Conservation (phyloP, 2,888 invertebrate genomes). For the Sinodicranocentrus sp. region DNA sequence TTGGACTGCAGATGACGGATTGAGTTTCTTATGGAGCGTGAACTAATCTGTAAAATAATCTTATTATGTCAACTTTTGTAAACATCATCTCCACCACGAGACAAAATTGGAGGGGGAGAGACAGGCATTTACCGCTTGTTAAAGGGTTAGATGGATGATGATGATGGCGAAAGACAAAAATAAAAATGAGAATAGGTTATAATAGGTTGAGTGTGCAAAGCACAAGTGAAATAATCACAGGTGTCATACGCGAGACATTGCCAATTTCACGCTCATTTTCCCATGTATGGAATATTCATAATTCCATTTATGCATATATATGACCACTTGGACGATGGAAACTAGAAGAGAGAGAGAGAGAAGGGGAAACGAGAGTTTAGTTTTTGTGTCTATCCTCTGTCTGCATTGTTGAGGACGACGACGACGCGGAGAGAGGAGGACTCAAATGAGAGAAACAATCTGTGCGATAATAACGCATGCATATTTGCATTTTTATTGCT, state of each 20-base stretch:
- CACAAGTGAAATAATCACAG: constrained; percentile 43
- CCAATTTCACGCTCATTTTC: constrained; percentile 64
- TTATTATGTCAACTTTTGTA: constrained; percentile 46
- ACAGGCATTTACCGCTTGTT: too few species aligned
- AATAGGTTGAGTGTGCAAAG: too few species aligned
- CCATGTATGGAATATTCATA: constrained; percentile 56
- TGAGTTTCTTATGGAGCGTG: background rate
- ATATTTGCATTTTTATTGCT: constrained; percentile 56
- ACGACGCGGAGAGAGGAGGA: too few species aligned
- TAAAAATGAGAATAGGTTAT: background rate
- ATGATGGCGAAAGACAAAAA: background rate
- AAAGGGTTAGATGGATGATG: too few species aligned
- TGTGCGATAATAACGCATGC: constrained; percentile 7
- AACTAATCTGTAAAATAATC: constrained; percentile 13
- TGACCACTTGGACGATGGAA: background rate
- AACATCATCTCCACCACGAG: background rate
- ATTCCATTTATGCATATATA: constrained; percentile 48
- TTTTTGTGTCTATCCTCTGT: background rate
- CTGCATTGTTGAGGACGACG: too few species aligned
- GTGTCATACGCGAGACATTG: constrained; percentile 45
- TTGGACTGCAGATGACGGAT: too few species aligned
- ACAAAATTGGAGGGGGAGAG: background rate
- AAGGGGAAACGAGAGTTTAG: constrained; percentile 8
- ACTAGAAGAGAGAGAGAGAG: background rate
- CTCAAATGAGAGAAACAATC: constrained; percentile 1